phyloP scores from a whole-genome alignment of 2,888 invertebrate species.

The Drosophila dives region DNA sequence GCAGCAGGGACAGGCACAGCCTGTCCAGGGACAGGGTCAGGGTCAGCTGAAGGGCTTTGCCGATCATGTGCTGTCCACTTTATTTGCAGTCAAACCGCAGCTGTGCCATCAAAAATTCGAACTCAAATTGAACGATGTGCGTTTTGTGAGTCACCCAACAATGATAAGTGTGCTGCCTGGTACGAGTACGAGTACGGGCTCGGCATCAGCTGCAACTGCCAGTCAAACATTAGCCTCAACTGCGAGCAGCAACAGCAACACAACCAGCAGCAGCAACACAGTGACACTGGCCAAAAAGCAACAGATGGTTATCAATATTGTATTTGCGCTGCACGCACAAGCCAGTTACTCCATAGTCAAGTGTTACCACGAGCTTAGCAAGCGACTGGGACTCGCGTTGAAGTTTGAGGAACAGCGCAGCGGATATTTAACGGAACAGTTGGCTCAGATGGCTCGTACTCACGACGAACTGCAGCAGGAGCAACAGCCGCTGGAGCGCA shows the following conservation, averaged over 20 bases:
- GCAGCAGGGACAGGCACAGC: constrained; percentile 72
- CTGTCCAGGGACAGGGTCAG: constrained; percentile 49
- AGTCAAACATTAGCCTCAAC: not conserved
- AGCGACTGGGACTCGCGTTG: constrained; percentile 93
- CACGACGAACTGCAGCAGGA: constrained; percentile 87
- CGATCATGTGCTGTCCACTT: constrained; percentile 93
- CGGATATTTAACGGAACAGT: constrained; percentile 94
- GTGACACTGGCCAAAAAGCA: constrained; percentile 65
- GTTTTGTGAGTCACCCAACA: constrained; percentile 98
- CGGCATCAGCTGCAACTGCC: not conserved
- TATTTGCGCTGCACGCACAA: constrained; percentile 95
- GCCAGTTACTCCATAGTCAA: constrained; percentile 96
- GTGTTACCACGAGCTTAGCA: constrained; percentile 97
- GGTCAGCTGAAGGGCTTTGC: constrained; percentile 89
- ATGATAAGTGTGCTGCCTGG: constrained; percentile 85
- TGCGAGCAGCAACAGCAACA: not conserved
- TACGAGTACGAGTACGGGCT: not conserved
- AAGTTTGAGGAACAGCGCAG: constrained; percentile 96
- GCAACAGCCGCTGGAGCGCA: constrained; percentile 85
- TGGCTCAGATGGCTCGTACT: constrained; percentile 91
- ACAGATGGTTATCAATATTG: constrained; percentile 92
- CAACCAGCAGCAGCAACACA: not conserved
- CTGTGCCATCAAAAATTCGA: constrained; percentile 96
- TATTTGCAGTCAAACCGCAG: constrained; percentile 96
- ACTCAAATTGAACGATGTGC: constrained; percentile 96